Evolutionary conservation across 2,113 vertebrate genomes (phyloP), one percentile per base, ranked within the genome.

Genomic region (Hyaena hyaena): DNA sequence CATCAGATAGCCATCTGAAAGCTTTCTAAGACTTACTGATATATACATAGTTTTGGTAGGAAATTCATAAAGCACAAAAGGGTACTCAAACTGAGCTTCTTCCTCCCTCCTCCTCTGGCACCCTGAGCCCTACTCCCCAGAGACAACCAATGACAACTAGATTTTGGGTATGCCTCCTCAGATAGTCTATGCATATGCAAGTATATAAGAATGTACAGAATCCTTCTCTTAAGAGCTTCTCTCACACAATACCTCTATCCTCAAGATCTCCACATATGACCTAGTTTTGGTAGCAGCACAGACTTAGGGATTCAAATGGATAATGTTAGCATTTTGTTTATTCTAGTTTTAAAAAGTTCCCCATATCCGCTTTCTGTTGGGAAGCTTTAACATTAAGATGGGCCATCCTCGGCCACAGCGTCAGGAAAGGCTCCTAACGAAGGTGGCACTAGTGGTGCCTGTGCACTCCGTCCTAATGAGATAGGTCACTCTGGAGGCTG

Each of bases 291-390:
- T 86, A 82, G 81, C 3, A 86, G 43, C 21, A 81, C 11, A 87
- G 31, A 86, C 84, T 92, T 76, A 87, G 43, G 69, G 85, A 88
- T 55, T 96, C 66, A 82, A 94, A 90, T 81, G 77, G 9, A 83
- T 53, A 88, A 33, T 53, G 63, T 50, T 24, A 90, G 61, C 16
- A 43, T 24, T 69, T 85, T 26, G n/a, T 93, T 93, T 69, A 73
- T 61, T 90, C 61, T 50, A 11, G 68, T 88, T 95, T 80, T 43
- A 90, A 93, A 88, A 81, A 35, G 50, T 48, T 63, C 48, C 53
- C 88, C 58, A 69, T 12, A 63, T 35, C 58, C 2, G 6, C 31
- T 89, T 92, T 79, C 68, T 88, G 31, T 68, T 73, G 4, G 16
- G 53, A 83, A 86, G 33, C 73, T 89, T 76, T 91, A 66, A 92